Percentiles rank a stretch among this genome's conserved stretches.
Conservation (phyloP, 2,113 vertebrate genomes). For the Micronisus gabar region DNA sequence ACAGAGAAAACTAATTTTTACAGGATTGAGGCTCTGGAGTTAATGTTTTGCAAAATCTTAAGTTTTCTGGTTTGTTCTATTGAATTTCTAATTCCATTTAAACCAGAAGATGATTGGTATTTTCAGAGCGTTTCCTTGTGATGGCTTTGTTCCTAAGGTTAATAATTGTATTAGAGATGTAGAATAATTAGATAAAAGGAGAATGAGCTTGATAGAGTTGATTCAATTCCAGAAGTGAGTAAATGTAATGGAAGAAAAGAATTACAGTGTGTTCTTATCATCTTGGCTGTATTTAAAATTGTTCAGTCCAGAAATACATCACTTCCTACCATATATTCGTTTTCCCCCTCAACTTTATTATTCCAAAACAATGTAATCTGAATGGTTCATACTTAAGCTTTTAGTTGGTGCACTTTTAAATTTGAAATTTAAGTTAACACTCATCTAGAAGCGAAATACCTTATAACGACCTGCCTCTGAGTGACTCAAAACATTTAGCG, state of each 20-base stretch:
- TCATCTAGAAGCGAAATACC: not conserved
- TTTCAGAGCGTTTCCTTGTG: not conserved
- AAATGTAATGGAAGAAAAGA: not conserved
- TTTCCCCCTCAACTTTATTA: not conserved
- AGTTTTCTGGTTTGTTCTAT: not conserved
- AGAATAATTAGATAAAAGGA: not conserved
- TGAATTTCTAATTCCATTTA: not conserved
- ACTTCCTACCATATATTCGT: fast-evolving
- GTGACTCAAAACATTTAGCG: not conserved
- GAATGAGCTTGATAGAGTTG: not conserved
- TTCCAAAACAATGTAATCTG: not conserved
- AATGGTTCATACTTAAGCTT: not conserved
- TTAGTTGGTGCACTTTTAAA: not conserved
- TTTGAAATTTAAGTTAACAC: not conserved
- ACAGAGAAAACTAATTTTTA: not conserved
- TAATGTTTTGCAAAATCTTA: not conserved
- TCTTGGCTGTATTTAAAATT: not conserved
- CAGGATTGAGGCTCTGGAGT: no score
- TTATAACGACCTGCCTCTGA: not conserved
- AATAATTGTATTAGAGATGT: not conserved
- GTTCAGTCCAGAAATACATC: not conserved
- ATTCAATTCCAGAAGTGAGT: not conserved
- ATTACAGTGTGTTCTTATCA: not conserved
- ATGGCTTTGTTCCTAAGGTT: not conserved
- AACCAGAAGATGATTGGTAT: not conserved